These are phyloP conservation scores for Eumaeus atala DNA, from an alignment of 1,140 invertebrate species.

Conservation along the genomic window DNA sequence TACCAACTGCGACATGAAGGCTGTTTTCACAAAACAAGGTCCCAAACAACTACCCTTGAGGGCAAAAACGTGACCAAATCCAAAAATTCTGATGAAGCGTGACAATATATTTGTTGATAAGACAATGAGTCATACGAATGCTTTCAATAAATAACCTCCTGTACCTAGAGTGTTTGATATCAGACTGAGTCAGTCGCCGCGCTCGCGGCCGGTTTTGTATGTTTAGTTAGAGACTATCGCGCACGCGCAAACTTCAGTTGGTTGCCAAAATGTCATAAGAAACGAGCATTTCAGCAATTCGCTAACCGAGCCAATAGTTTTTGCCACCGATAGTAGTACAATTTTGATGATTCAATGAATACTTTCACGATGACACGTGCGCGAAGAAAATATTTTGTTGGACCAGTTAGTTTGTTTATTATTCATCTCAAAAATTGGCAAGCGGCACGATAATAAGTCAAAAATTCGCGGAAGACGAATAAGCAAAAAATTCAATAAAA, in stretches of 20 bases:
- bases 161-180: conserved; percentile 67
- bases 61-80: conserved; percentile 25
- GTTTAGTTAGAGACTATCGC: conserved; percentile 38
- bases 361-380: conserved; percentile 44
- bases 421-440: conserved; percentile 14
- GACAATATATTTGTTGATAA: conserved; percentile 55
- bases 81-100: conserved; percentile 36
- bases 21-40: conserved; percentile 44
- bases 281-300: conserved; percentile 57
- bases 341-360: conserved; percentile 58
- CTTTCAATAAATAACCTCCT: conserved; percentile 44
- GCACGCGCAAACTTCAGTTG: conserved; percentile 49
- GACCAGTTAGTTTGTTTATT: conserved; percentile 4
- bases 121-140: conserved; percentile 56
- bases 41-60: conserved; percentile 27
- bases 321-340: conserved; percentile 32
- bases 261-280: conserved; percentile 42
- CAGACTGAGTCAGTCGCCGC: conserved; percentile 65
- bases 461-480: conserved; percentile 6
- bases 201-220: conserved; percentile 62
- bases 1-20: conserved; percentile 72
- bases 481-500: background rate
- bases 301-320: conserved; percentile 54
- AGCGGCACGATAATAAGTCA: conserved; percentile 2
- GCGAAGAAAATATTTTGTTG: conserved; percentile 28